Evolutionary conservation across 2,888 invertebrate species (phyloP), one percentile per base, ranked within the genome.

Genomic region (Patella ulyssiponensis): DNA sequence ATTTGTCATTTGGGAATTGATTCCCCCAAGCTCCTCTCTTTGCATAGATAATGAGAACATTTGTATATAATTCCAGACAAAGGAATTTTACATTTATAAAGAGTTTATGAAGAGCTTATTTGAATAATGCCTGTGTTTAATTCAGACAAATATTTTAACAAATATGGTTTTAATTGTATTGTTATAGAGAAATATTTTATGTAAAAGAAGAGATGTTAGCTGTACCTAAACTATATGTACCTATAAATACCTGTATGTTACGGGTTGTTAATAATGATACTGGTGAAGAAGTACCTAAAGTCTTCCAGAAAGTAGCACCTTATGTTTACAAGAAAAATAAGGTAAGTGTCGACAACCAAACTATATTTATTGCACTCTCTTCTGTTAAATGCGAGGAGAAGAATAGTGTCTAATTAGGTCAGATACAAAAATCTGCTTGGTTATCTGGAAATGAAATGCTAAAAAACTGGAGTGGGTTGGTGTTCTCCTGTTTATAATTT

Each of bases 211-310:
- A 91, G 79, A 90, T 88, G 86, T 79, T 91, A 72, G 90, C 88
- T 20, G 90, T 91, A 15, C 91, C 91, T 0, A 88, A 89, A 80
- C 79, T 91, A 71, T 89, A 88, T 77, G 88, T 90, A 0, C 87
- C 90, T 7, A 85, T 91, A 72, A 88, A 83, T 80, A 91, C 91
- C 7, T 91, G 91, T 80, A 84, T 90, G 82, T 82, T 92, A 71
- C 84, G 91, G 51, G 92, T 92, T 17, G 86, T 92, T 69, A 89
- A 92, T 87, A 92, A 92, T 78, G 92, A 92, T 83, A 92, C 87
- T 0, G 88, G 90, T 3, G 86, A 87, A 75, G 91, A 92, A 79
- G 83, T 91, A n/a, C 90, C 90, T 2, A 81, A 89, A 51, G 90
- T 91, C 77, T 91, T 92, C 86, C 90, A 91, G 83, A 89, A 90